Percentiles rank a stretch among this genome's conserved stretches.
phyloP scores from a whole-genome alignment of 2,888 invertebrate genomes.

The Celastrina argiolus region DNA sequence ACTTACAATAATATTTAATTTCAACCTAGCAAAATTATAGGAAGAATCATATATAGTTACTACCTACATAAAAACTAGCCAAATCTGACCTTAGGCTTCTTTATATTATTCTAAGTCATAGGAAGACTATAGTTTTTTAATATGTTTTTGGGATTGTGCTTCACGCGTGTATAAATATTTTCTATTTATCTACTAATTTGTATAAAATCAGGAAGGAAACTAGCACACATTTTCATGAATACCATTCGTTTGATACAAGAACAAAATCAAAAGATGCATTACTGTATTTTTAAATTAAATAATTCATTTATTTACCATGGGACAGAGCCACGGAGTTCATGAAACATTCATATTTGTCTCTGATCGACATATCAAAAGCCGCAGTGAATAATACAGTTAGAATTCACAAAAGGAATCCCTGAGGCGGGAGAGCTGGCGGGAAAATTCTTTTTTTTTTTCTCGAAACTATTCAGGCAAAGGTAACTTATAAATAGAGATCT shows the following conservation, averaged over 20 bases:
- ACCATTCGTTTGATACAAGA: neutral
- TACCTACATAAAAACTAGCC: no score
- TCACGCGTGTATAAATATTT: no score
- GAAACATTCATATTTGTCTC: slow-evolving; percentile 2
- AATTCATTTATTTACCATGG: neutral
- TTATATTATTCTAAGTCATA: no score
- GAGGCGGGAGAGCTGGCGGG: neutral
- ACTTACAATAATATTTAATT: no score
- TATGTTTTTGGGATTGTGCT: no score
- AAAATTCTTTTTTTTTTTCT: neutral
- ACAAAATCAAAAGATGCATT: neutral
- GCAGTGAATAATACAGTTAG: neutral
- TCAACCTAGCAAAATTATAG: no score
- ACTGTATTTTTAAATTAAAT: neutral
- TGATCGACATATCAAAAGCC: neutral
- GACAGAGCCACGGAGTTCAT: neutral
- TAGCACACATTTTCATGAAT: no score
- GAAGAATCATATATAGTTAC: no score
- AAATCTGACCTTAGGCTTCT: no score
- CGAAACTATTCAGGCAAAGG: slow-evolving; percentile 16
- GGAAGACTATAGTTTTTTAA: no score
- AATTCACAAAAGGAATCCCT: slow-evolving; percentile 11
- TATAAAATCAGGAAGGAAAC: no score
- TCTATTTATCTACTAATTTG: no score
- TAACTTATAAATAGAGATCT: slow-evolving; percentile 11